A percentile compares a stretch with the other conserved stretches of the same genome.
Conservation (phyloP, 2,113 vertebrate species). For the Galeopterus variegatus region DNA sequence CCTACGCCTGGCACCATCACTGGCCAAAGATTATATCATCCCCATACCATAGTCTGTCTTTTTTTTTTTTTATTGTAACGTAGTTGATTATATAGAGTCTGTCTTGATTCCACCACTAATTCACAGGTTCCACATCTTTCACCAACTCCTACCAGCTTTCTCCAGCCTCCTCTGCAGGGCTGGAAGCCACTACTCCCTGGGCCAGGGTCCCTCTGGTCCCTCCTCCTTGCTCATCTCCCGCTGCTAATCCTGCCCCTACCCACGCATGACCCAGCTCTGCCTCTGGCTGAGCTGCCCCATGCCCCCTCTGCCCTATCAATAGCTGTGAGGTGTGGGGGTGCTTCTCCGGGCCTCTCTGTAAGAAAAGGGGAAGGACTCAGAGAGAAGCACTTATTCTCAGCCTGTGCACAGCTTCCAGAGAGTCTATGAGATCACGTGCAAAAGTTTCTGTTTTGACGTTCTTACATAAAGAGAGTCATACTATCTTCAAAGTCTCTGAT, state of each 20-base stretch:
- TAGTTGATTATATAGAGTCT: background rate
- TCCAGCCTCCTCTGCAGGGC: background rate
- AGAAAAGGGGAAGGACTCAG: background rate
- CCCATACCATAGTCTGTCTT: background rate
- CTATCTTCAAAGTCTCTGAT: background rate
- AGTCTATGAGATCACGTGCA: background rate
- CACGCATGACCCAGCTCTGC: background rate
- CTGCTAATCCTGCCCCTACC: accelerated
- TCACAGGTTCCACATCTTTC: background rate
- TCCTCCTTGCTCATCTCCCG: background rate
- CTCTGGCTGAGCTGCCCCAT: background rate
- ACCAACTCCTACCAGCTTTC: background rate
- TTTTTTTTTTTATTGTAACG: too few species aligned
- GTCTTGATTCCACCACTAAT: background rate
- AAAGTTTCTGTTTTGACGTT: background rate
- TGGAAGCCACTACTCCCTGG: background rate
- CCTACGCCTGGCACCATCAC: background rate
- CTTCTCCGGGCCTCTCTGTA: background rate
- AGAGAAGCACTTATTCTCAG: background rate
- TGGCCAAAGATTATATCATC: background rate
- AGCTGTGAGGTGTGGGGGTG: background rate
- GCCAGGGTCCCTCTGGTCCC: background rate
- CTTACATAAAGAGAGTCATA: background rate
- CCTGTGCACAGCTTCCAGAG: background rate
- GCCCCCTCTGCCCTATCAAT: background rate